Evolutionary conservation across 2,113 vertebrate genomes (phyloP), one percentile per base, ranked within the genome.

Genomic region (Conger conger): DNA sequence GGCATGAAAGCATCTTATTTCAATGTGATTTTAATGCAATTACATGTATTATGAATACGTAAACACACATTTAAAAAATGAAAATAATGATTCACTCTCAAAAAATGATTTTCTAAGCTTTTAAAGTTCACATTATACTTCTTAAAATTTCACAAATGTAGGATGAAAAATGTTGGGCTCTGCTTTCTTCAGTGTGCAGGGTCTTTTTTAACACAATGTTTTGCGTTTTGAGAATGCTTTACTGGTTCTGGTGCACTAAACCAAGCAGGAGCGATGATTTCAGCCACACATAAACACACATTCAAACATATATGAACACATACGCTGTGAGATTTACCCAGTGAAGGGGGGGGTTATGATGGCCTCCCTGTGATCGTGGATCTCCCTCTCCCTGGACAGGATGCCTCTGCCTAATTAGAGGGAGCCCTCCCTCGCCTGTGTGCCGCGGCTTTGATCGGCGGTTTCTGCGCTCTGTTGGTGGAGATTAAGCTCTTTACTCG

Each of bases 361-460:
- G 4, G 35, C 79, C 4, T 40, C 42, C 38, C 42, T 40, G 38
- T 42, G 38, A 45, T 30, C 27, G 23, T 27, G 23, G 2, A 50
- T 33, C n/a, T 80, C 79, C 42, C 42, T 80, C 42, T 53, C 38
- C 80, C 30, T 54, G 80, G 80, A 81, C 45, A 81, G 42, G 80
- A 81, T 81, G 50, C 80, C 80, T 50, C 42, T 35, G 30, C 17
- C 16, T 81, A 81, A 81, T 81, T 81, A 81, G 42, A 81, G 42
- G 80, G 50, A 30, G 45, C 18, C 18, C 33, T 54, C 80, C 80
- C 45, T 54, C 79, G 16, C 79, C 76, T 15, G 76, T 17, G 17
- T 9, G 76, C 76, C 42, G 76, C 35, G 36, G 76, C 76, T 78
- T 78, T 78, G 33, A 78, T 78, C 76, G 4, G 35, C 16, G 33